These are phyloP conservation scores for Capitulum mitella DNA, from an alignment of 2,888 invertebrate species.

Conservation along the genomic window DNA sequence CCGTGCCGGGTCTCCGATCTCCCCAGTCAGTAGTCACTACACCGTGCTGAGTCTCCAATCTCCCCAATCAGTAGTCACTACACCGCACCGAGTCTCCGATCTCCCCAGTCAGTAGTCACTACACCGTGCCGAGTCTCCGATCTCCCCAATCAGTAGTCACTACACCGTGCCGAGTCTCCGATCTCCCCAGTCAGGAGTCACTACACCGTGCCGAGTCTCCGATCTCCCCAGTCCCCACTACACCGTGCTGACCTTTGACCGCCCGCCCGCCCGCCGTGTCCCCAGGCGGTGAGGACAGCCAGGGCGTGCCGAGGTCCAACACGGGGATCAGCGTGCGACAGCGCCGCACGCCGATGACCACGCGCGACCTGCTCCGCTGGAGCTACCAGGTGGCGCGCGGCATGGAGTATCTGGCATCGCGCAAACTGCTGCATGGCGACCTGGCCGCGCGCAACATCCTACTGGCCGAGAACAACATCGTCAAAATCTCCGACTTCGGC, in stretches of 20 bases:
- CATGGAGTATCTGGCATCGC: constrained; percentile 86
- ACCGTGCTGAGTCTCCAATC: too few relatives aligned
- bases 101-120: too few relatives aligned
- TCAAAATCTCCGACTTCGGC: constrained; percentile 49
- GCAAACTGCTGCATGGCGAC: constrained; percentile 56
- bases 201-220: too few relatives aligned
- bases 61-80: too few relatives aligned
- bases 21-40: too few relatives aligned
- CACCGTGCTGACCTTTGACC: background rate
- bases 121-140: too few relatives aligned
- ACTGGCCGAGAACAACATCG: constrained; percentile 45
- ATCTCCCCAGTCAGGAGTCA: too few relatives aligned
- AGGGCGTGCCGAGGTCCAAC: constrained; percentile 5
- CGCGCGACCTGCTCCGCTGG: constrained; percentile 19
- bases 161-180: too few relatives aligned
- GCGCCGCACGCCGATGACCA: background rate
- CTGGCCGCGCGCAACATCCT: constrained; percentile 47
- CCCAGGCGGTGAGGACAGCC: background rate
- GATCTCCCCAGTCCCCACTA: background rate
- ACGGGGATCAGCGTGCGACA: background rate
- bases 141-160: too few relatives aligned
- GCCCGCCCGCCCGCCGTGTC: too few relatives aligned
- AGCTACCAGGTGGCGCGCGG: constrained; percentile 57
- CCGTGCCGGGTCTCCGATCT: too few relatives aligned
- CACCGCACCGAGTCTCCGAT: too few relatives aligned